A percentile compares a stretch with the other conserved stretches of the same genome.
Evolutionary conservation across 2,888 invertebrate genomes (phyloP).

Genomic region (Coenonympha glycerion): DNA sequence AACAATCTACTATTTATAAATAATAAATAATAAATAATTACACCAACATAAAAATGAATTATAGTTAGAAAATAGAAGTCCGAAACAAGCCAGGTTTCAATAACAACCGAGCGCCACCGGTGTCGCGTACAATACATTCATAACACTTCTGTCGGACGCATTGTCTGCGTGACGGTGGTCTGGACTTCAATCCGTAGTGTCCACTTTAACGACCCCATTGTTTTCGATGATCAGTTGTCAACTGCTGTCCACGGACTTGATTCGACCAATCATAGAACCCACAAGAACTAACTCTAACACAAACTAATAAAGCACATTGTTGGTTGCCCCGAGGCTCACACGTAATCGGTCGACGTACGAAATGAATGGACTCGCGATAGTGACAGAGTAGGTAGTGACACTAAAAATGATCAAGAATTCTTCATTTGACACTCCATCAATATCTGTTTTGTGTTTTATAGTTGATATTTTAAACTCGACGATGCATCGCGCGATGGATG

Average conservation of each 20-base stretch:
- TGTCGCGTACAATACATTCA: conserved; percentile 30
- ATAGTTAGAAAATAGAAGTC: no score
- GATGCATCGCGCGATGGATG: conserved; percentile 11
- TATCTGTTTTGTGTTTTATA: conserved; percentile 40
- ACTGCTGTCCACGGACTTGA: conserved; percentile 43
- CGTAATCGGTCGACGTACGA: conserved; percentile 35
- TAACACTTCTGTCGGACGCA: conserved; percentile 36
- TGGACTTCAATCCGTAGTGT: conserved; percentile 56
- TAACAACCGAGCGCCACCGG: conserved; percentile 5
- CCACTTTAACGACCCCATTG: conserved; percentile 71
- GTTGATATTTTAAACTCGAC: conserved; percentile 8
- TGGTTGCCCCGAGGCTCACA: conserved; percentile 6
- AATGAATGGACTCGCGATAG: conserved; percentile 53
- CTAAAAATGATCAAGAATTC: conserved; percentile 61
- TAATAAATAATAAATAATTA: no score
- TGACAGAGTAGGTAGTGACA: conserved; percentile 59
- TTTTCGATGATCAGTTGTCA: conserved; percentile 65
- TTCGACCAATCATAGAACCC: conserved; percentile 24
- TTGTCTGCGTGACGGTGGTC: conserved; percentile 62
- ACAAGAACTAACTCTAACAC: conserved; percentile 28
- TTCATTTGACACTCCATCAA: conserved; percentile 62
- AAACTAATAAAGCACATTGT: conserved; percentile 36
- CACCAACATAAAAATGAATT: background rate
- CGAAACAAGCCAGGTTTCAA: background rate
- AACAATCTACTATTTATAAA: no score